phyloP scores from a whole-genome alignment of 2,113 vertebrate species.

The Seriola quinqueradiata region DNA sequence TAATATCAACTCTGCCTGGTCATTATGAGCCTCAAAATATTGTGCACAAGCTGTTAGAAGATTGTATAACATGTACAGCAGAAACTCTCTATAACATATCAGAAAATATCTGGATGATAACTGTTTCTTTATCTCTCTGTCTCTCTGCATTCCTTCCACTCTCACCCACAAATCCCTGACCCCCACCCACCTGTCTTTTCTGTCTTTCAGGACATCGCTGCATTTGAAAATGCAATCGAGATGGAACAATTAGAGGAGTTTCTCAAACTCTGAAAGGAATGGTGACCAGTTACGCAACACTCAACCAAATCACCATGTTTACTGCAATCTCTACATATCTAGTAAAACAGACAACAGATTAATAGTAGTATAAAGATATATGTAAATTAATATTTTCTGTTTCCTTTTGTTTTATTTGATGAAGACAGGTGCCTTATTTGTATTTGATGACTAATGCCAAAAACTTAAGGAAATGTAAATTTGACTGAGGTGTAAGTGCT shows the following conservation, averaged over 20 bases:
- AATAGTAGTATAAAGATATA: not conserved
- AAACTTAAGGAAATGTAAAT: not conserved
- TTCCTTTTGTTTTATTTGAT: not conserved
- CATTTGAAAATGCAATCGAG: constrained; percentile 68
- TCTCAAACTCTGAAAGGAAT: constrained; percentile 60
- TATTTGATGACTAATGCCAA: not conserved
- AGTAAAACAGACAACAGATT: not conserved
- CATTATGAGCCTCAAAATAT: not conserved
- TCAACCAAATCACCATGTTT: not conserved
- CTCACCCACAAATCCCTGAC: not conserved
- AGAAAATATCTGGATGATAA: not conserved
- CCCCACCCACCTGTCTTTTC: not conserved
- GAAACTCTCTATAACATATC: not conserved
- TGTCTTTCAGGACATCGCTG: constrained; percentile 54
- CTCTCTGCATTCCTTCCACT: not conserved
- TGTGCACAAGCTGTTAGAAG: not conserved
- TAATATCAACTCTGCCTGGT: not conserved
- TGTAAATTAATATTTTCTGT: not conserved
- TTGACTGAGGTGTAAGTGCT: no score
- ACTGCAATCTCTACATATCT: not conserved
- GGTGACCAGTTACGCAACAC: not conserved
- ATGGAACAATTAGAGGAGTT: constrained; percentile 41
- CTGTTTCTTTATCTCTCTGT: not conserved
- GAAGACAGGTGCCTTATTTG: not conserved
- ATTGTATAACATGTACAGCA: not conserved